Evolutionary conservation across 2,113 vertebrate species (phyloP).

Genomic region (Thinocorus orbignyianus): DNA sequence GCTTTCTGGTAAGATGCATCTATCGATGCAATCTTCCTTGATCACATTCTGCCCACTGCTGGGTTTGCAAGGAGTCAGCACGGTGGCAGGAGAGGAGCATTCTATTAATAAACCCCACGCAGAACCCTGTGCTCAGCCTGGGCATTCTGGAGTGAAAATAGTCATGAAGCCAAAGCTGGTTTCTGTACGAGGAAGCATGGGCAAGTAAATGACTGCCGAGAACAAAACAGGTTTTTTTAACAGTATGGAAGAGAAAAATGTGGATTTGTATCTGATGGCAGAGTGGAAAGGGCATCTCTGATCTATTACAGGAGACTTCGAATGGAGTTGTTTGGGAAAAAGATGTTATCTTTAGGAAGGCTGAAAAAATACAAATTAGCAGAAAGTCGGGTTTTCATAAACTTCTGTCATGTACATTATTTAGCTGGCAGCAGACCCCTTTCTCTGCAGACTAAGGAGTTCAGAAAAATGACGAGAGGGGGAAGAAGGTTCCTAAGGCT

Average conservation of each 20-base stretch:
- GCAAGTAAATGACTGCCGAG: background rate
- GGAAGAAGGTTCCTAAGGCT: background rate
- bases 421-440: background rate
- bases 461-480: background rate
- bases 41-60: constrained; percentile 45
- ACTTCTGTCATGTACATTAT: background rate
- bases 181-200: background rate
- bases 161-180: background rate
- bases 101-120: background rate
- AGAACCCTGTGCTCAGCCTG: background rate
- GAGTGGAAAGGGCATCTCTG: background rate
- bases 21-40: background rate
- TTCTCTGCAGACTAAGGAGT: background rate
- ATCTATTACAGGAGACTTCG: background rate
- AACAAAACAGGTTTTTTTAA: background rate
- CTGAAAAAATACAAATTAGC: background rate
- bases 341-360: background rate
- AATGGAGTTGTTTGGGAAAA: background rate
- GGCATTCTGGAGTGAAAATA: background rate
- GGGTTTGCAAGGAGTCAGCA: constrained; percentile 13
- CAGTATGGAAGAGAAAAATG: background rate
- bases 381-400: background rate
- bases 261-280: fast-evolving
- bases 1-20: background rate
- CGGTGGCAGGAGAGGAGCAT: background rate